Base-by-base conservation (phyloP, 23 tunicate genomes). In the Oikopleura vanhoeffeni region DNA sequence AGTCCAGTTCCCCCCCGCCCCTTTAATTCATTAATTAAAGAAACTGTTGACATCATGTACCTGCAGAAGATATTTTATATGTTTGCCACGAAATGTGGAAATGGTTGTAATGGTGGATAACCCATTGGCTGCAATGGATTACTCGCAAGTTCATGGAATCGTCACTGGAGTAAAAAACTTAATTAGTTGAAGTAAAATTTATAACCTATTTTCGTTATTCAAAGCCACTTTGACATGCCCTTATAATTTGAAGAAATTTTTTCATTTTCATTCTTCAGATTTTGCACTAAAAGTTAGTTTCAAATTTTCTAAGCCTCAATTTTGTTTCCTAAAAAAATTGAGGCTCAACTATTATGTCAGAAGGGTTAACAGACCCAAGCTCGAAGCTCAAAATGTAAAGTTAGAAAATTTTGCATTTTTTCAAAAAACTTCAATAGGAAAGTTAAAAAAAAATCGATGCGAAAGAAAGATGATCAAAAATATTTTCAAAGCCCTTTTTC, bases 51-150 rank as follows among this genome's bases (percentile, higher is more conserved):
- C 18, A 18, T 49, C 60, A 49, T 49, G 60, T 49, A 49, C 76
- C 87, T 91, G 0, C 84, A 91, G 36, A 89, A 91, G 84, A 91
- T 89, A 76, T 57, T 91, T 41, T 76, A 89, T 4, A 83, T 87
- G 0, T 91, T 91, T 85, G 89, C 91, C 57, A 87, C 84, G 24
- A 76, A 41, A 18, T 41, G 28, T 1, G 89, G 97, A 58, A 49
- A 49, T 18, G 60, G 94, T 2, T 91, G 97, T 84, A 76, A 88
- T 87, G 97, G 97, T 34, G 97, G 97, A 0, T 88, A n/a, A 64
- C 40, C 91, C 89, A 3, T 85, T 41, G 32, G 35, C 39, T 35
- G 97, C 97, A 0, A 88, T 90, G 97, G 40, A 71, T 1, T 88
- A 91, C 76, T 91, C 89, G 91, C 85, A 76, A 0, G 57, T 76